Evolutionary conservation across 64 coral and sea anemone genomes (phyloP).

Genomic region (Orbicella faveolata): DNA sequence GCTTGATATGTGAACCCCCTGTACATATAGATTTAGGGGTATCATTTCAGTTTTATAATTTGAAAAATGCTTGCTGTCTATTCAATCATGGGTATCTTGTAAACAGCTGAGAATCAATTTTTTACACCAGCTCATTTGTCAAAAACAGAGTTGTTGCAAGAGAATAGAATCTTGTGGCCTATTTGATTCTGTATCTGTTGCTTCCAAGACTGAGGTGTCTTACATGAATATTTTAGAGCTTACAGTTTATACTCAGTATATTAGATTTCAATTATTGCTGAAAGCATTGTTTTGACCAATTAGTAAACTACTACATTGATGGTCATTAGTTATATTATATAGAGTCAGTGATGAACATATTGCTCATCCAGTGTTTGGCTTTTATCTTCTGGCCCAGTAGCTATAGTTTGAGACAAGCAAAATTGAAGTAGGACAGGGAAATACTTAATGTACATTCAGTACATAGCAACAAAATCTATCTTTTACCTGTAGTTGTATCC

Average conservation of each 20-base stretch:
- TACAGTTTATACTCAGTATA: background rate
- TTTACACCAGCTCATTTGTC: background rate
- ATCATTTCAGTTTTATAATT: background rate
- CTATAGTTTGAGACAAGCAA: no score
- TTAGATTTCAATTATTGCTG: background rate
- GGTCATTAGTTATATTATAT: background rate
- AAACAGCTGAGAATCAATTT: background rate
- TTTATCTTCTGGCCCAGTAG: no score
- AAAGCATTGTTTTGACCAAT: background rate
- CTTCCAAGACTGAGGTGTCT: background rate
- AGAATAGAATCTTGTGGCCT: background rate
- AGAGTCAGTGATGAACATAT: background rate
- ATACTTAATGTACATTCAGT: no score
- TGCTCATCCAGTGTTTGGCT: no score
- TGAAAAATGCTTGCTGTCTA: conserved; percentile 3
- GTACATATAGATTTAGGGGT: background rate
- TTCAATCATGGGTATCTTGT: conserved; percentile 1
- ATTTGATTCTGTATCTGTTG: no score
- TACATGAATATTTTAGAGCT: background rate
- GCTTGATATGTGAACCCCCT: background rate
- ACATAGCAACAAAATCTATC: no score
- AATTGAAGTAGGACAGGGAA: no score
- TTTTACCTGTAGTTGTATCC: no score
- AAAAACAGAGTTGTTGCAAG: background rate
- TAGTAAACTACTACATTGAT: background rate